Evolutionary conservation across 1,140 invertebrate genomes (phyloP), one percentile per base, ranked within the genome.

Genomic region (Apis florea): DNA sequence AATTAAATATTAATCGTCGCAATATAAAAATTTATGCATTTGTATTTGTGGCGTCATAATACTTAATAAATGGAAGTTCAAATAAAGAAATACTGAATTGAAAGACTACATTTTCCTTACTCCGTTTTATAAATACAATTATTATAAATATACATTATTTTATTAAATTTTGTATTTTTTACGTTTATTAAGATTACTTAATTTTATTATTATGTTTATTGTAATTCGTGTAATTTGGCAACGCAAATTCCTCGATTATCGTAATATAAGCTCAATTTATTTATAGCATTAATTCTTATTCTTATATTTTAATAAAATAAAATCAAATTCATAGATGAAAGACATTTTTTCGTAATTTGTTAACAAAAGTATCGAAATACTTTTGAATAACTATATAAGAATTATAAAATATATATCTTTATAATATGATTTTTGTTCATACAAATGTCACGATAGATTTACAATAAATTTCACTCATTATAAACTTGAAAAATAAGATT

Each of bases 11-110:
- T 8, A 54, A 47, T 54, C 63, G 26, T 58, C 0, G 51, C 47
- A 24, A 73, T 74, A 54, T 80, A 74, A 73, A 79, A 66, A 63
- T 63, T 26, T 26, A 59, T 80, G 51, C 40, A 17, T n/a, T n/a
- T 13, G 13, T 21, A 47, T 58, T n/a, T 6, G 15, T 67, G 49
- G 10, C 47, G 19, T 78, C 21, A 12, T 2, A 4, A 17, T 3
- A 59, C 4, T 0, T n/a, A 51, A 11, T 12, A 9, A 21, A 31
- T 58, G 0, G 24, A 40, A 51, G 0, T 80, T 6, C 15, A n/a
- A 17, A 73, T 17, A 67, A 74, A 26, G 8, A 49, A 31, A 53
- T 53, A 31, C 19, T 24, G 21, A 17, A 51, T 71, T 19, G 15
- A 47, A 53, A 66, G 17, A 61, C 69, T 64, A 12, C 12, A 21